Evolutionary conservation across 2,888 invertebrate species (phyloP), one percentile per base, ranked within the genome.

Genomic region (Scaptomyza reducta): DNA sequence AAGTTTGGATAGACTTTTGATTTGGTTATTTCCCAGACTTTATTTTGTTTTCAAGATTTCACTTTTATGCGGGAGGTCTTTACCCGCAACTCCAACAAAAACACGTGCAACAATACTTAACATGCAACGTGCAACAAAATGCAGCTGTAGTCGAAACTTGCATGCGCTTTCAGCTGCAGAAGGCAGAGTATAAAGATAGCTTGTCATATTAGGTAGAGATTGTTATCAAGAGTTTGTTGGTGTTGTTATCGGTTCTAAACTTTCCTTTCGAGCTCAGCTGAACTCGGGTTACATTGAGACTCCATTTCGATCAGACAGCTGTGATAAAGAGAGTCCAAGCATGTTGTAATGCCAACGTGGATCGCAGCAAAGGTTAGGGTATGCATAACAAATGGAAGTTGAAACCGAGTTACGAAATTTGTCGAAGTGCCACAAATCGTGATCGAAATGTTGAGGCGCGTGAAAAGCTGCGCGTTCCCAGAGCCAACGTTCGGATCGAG

Each of bases 11-110:
- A 31, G 47, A n/a, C 38, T 47, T 29, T 16, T 46, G 51, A 29
- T 51, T 40, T 29, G 7, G 3, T 13, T 25, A 13, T 38, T 29
- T 35, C 16, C 33, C 25, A 10, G 25, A 33, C 11, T 9, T 16
- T 38, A 0, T 27, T 25, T 31, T 13, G 14, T 29, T 22, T 22
- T 1, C 3, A 47, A 88, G 83, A 86, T 82, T 82, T 82, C 88
- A 88, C 81, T 82, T 82, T 86, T 85, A 74, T 47, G 71, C 49
- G 74, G 70, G 63, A 49, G 78, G 58, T 63, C 46, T 62, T 33
- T 50, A 33, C 25, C 54, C 55, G 42, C 54, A 11, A 10, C 49
- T 33, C 14, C 47, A 14, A 31, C 5, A 33, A 53, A 46, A 40
- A 47, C 64, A 55, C 55, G 60, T 69, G 60, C 51, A 40, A 25